These are phyloP conservation scores for Otolemur crassicaudatus DNA, from an alignment of 2,797 vertebrate genomes.

Conservation along the genomic window DNA sequence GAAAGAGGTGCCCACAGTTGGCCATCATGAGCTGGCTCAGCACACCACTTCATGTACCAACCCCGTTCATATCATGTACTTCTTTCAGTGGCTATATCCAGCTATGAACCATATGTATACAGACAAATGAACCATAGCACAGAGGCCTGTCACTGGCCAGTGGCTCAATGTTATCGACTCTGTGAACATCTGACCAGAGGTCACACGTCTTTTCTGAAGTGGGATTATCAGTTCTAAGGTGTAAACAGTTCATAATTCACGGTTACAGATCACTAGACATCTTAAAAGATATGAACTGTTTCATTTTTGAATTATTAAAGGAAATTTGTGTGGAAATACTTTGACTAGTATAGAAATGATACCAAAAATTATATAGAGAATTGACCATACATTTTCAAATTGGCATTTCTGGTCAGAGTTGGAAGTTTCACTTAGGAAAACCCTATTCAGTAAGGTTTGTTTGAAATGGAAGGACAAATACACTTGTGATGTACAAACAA, in stretches of 20 bases:
- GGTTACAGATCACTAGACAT: slow-evolving; percentile 6
- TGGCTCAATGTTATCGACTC: not conserved
- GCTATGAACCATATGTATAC: not conserved
- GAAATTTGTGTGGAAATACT: not conserved
- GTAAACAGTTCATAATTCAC: not conserved
- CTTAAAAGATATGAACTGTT: not conserved
- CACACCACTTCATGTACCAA: not conserved
- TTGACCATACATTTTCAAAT: not conserved
- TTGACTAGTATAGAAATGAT: slow-evolving; percentile 9
- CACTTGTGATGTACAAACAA: not conserved
- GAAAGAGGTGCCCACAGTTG: too few relatives aligned
- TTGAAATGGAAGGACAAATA: not conserved
- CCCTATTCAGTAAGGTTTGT: not conserved
- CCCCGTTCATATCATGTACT: not conserved
- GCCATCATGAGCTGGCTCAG: not conserved
- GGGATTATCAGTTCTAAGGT: not conserved
- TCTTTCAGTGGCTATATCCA: not conserved
- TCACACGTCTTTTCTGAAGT: not conserved
- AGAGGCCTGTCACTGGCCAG: not conserved
- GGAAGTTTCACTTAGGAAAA: not conserved
- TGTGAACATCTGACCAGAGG: not conserved
- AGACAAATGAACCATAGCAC: not conserved
- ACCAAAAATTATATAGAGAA: not conserved
- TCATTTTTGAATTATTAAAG: not conserved
- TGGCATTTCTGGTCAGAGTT: slow-evolving; percentile 10